A percentile compares a stretch with the other conserved stretches of the same genome.
phyloP scores from a whole-genome alignment of 2,797 vertebrate species.

The Dipus sagitta region DNA sequence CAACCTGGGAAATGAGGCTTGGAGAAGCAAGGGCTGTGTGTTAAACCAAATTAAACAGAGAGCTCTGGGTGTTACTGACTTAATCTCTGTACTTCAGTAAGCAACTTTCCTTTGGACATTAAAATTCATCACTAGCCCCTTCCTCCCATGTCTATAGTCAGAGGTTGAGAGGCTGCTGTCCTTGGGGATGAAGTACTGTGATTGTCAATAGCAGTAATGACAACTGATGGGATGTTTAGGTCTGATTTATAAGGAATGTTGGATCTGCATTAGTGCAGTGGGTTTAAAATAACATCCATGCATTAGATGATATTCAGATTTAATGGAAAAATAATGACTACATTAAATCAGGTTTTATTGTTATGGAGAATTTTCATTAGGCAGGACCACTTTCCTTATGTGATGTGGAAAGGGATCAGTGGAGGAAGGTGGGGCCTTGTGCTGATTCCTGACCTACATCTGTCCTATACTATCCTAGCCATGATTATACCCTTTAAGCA shows the following conservation, averaged over 20 bases:
- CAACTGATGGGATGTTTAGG: slow-evolving; percentile 65
- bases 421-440: slow-evolving; percentile 51
- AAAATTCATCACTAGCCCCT: slow-evolving; percentile 22
- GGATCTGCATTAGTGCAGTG: slow-evolving; percentile 74
- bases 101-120: slow-evolving; percentile 42
- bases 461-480: slow-evolving; percentile 55
- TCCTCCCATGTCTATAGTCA: slow-evolving; percentile 35
- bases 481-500: slow-evolving; percentile 59
- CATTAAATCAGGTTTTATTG: slow-evolving; percentile 82
- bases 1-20: background rate
- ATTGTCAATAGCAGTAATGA: slow-evolving; percentile 75
- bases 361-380: slow-evolving; percentile 81
- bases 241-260: slow-evolving; percentile 75
- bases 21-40: slow-evolving; percentile 48
- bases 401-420: slow-evolving; percentile 58
- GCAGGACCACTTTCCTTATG: slow-evolving; percentile 75
- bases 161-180: slow-evolving; percentile 48
- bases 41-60: slow-evolving; percentile 45
- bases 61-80: slow-evolving; percentile 35
- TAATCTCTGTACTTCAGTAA: slow-evolving; percentile 24
- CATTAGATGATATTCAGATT: slow-evolving; percentile 79
- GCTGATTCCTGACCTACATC: slow-evolving; percentile 78
- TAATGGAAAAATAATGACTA: slow-evolving; percentile 80
- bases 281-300: slow-evolving; percentile 81
- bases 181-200: slow-evolving; percentile 68